These are phyloP conservation scores for Coccyzus lansbergi DNA, from an alignment of 2,797 vertebrate genomes.

Conservation along the genomic window DNA sequence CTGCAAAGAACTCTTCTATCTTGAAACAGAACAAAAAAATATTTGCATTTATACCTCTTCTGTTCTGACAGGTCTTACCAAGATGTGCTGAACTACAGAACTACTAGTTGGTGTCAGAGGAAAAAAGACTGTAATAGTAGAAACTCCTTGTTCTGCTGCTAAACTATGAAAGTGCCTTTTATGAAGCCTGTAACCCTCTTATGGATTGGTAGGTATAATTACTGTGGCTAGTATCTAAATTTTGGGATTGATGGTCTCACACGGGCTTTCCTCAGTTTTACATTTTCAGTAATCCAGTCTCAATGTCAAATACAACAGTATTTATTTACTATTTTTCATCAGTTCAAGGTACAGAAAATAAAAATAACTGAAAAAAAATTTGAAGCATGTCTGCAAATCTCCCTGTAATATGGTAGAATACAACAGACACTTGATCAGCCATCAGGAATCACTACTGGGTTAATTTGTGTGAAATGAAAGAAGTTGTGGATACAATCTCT, in stretches of 20 bases:
- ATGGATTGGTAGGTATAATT: background rate
- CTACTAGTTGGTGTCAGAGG: background rate
- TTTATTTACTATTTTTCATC: background rate
- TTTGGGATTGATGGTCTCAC: background rate
- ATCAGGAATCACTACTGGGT: constrained; percentile 15
- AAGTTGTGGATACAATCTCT: constrained; percentile 33
- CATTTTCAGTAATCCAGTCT: background rate
- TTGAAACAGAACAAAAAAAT: background rate
- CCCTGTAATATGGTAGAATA: background rate
- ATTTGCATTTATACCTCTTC: background rate
- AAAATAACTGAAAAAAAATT: background rate
- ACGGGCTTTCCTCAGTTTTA: background rate
- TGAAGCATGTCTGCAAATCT: background rate
- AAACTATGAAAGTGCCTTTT: background rate
- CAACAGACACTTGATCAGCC: constrained; percentile 13
- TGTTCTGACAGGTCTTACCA: background rate
- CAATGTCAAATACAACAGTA: background rate
- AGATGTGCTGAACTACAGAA: background rate
- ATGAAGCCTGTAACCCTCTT: background rate
- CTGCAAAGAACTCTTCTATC: too few species aligned
- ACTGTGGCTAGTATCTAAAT: background rate
- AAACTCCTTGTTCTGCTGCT: background rate
- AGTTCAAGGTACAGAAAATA: background rate
- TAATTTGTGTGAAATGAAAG: constrained; percentile 48
- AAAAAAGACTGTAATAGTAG: background rate